Evolutionary conservation across 2,797 vertebrate genomes (phyloP).

Genomic region (Silurus lanzhouensis): DNA sequence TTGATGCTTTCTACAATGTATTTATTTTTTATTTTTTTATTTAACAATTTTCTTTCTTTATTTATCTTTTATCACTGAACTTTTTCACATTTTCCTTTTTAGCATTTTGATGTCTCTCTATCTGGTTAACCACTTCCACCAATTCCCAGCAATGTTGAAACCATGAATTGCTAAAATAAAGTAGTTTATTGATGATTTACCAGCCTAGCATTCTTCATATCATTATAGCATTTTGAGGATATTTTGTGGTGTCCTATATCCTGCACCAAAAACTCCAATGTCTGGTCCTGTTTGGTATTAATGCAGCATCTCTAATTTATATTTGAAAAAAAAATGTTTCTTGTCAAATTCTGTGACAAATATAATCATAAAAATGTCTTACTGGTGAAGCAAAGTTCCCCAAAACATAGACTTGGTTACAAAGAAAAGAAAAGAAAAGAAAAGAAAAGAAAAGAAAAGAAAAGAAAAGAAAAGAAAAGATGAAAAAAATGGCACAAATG

Average conservation of each 20-base stretch:
- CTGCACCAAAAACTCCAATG: neutral
- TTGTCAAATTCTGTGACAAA: neutral
- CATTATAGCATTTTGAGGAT: neutral
- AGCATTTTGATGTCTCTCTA: neutral
- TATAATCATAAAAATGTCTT: no score
- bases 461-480: no score
- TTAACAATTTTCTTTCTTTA: neutral
- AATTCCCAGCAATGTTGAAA: neutral
- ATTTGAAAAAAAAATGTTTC: neutral
- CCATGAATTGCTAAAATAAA: neutral
- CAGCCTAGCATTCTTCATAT: neutral
- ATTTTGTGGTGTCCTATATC: neutral
- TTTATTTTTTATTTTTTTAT: neutral
- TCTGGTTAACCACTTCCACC: neutral
- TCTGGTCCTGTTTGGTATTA: neutral
- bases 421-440: neutral
- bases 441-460: no score
- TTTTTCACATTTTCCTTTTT: neutral
- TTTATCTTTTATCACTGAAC: neutral
- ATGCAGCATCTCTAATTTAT: neutral
- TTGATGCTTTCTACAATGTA: neutral
- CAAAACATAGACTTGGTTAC: neutral
- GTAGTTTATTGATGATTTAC: no score
- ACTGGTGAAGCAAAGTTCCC: neutral
- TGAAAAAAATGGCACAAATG: no score